Percentiles rank a stretch among this genome's conserved stretches.
phyloP scores from a whole-genome alignment of 1,140 invertebrate genomes.

The Drosophila hydei region DNA sequence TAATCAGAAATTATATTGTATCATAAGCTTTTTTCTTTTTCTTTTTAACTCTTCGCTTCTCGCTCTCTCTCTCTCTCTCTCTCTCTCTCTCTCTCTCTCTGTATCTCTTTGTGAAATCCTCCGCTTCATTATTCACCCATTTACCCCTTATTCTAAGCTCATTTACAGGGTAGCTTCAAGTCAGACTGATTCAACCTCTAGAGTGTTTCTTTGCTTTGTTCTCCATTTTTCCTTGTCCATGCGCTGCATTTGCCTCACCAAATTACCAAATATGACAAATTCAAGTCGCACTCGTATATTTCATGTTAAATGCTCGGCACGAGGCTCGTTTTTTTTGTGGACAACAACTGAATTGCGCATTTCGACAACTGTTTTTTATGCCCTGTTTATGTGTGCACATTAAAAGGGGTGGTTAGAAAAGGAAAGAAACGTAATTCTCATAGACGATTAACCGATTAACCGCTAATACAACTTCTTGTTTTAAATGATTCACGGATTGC shows the following conservation, averaged over 20 bases:
- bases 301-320: conserved; percentile 34
- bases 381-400: conserved; percentile 16
- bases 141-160: too few relatives aligned
- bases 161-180: background rate
- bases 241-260: background rate
- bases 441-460: too few relatives aligned
- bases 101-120: too few relatives aligned
- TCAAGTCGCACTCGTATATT: conserved; percentile 33
- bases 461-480: too few relatives aligned
- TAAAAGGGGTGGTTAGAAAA: background rate
- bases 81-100: background rate
- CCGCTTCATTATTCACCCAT: too few relatives aligned
- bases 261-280: conserved; percentile 33
- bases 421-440: too few relatives aligned
- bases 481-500: too few relatives aligned
- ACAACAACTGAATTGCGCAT: background rate
- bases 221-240: background rate
- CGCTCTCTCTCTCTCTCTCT: background rate
- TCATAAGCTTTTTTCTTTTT: too few relatives aligned
- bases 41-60: too few relatives aligned
- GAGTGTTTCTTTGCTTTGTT: background rate
- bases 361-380: conserved; percentile 12
- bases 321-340: conserved; percentile 7
- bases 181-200: background rate
- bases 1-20: too few relatives aligned